Conservation (phyloP, 2,113 vertebrate genomes). For the Sapajus apella region DNA sequence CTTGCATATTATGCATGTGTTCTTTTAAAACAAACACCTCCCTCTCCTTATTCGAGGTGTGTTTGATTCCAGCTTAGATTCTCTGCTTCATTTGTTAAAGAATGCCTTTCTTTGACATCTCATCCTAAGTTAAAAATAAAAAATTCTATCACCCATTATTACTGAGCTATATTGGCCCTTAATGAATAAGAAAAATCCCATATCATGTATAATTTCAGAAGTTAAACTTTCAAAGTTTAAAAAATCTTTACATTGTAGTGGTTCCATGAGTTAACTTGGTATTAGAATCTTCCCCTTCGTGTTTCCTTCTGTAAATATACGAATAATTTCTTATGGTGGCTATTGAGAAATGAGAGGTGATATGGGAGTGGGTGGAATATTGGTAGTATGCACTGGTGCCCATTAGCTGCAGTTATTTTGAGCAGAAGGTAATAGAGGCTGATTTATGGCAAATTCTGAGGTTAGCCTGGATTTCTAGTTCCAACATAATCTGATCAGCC, state of each 20-base stretch:
- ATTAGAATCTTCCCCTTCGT: neutral
- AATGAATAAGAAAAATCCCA: neutral
- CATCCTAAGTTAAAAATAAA: neutral
- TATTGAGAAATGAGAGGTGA: neutral
- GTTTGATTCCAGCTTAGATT: neutral
- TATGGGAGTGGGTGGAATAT: rapidly evolving
- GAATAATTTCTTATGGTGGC: neutral
- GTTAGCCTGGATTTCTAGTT: neutral
- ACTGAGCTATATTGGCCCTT: neutral
- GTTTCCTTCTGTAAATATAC: neutral
- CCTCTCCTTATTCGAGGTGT: neutral
- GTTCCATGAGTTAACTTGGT: neutral
- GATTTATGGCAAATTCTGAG: neutral
- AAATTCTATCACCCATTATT: neutral
- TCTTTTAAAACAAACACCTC: neutral
- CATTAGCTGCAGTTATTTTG: neutral
- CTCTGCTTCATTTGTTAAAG: neutral
- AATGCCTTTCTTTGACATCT: neutral
- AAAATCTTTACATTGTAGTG: neutral
- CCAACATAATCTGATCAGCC: neutral
- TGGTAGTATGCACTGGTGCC: neutral
- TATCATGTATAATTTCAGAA: neutral
- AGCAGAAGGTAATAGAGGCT: neutral
- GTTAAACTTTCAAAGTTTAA: neutral
- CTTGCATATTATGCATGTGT: neutral